Base-by-base conservation (phyloP, 2,797 vertebrate species). In the Paedocypris micromegethes region DNA sequence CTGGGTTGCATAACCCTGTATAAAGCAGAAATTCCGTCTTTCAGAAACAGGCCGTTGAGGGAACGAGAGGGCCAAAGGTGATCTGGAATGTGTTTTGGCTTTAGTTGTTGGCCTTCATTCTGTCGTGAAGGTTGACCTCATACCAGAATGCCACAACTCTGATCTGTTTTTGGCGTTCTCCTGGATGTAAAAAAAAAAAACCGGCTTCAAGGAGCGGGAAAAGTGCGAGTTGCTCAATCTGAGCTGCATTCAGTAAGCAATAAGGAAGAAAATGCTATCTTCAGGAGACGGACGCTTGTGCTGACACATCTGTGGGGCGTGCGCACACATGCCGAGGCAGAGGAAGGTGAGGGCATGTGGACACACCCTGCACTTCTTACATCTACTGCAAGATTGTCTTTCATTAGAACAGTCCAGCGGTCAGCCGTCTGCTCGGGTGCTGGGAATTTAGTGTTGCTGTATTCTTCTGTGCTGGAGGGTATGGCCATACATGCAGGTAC, bases 401-500 rank as follows among this genome's bases (percentile, higher is more conserved):
- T 46, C 9, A 39, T 37, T 43, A 49, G 47, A 58, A 23, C 47
- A 46, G 9, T 23, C 9, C 37, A 3, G 45, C 51, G 41, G 43
- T 68, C 42, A 64, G 39, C 66, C 48, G 48, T 58, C 53, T 9
- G 9, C 4, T 38, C 51, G 8, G 46, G 60, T 23, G 23, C 49
- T 72, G 57, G 80, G 54, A 50, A 83, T 86, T 48, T 84, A 73
- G 79, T 73, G 71, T 8, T 48, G 57, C 65, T n/a, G 7, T 55
- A 62, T 47, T 54, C 56, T 72, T 70, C 68, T 56, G 59, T 6
- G 23, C 45, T 56, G 84, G 80, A 83, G 79, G 84, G 85, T 72
- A 88, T 88, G 83, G 83, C 84, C 70, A 79, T 89, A 77, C 75
- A 54, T 54, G 74, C 88, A 89, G 89, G 88, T 90, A 88, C n/a